Conservation (phyloP, 1,140 invertebrate species). For the Ceratina japonica region DNA sequence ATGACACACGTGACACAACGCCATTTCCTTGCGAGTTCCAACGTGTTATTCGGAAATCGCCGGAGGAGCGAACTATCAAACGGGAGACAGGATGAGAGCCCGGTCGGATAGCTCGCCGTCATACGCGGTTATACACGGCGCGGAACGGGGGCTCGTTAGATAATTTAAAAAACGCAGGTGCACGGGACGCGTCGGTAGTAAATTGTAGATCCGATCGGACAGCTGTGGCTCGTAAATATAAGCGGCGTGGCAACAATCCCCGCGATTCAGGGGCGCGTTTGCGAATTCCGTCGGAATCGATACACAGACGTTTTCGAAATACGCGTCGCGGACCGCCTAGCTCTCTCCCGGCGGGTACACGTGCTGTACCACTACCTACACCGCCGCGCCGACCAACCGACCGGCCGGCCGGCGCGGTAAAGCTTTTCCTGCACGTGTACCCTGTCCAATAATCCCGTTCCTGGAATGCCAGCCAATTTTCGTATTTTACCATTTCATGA, state of each 20-base stretch:
- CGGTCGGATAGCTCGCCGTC: constrained; percentile 8
- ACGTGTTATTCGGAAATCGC: no score
- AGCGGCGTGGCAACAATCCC: constrained; percentile 35
- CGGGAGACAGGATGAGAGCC: background rate
- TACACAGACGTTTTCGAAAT: constrained; percentile 28
- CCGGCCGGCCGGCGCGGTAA: no score
- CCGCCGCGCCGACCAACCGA: background rate
- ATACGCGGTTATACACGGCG: constrained; percentile 21
- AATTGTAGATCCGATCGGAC: constrained; percentile 46
- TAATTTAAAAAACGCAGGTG: constrained; percentile 48
- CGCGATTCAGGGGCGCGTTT: constrained; percentile 23
- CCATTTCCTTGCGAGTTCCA: no score
- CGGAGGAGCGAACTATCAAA: no score
- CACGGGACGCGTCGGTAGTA: constrained; percentile 36
- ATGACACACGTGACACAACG: no score
- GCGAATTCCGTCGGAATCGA: constrained; percentile 64
- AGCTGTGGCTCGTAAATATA: constrained; percentile 50
- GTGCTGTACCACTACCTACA: background rate
- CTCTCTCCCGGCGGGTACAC: constrained; percentile 9
- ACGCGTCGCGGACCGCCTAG: background rate
- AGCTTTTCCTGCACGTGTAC: constrained; percentile 29
- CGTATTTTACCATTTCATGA: constrained; percentile 39
- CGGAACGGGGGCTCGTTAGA: background rate
- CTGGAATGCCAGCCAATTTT: constrained; percentile 36
- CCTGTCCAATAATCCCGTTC: constrained; percentile 32